These are phyloP conservation scores for Drosophila bipectinata DNA, from an alignment of 1,140 invertebrate genomes.

Conservation along the genomic window DNA sequence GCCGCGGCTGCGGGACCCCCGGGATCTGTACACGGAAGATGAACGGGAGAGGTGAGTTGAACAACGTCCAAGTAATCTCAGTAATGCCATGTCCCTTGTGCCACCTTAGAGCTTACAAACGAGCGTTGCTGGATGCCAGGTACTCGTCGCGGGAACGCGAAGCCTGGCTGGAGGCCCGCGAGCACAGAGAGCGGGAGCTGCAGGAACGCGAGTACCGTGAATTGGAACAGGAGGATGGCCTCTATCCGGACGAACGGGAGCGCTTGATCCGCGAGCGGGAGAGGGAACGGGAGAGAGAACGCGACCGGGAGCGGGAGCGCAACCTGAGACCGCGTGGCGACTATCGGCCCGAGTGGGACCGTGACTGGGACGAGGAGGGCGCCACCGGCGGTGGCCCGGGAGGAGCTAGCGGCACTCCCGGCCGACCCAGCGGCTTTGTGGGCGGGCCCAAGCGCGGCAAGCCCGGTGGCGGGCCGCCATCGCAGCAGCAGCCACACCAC, in stretches of 20 bases:
- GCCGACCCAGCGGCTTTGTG: conserved; percentile 62
- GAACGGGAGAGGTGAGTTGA: conserved; percentile 66
- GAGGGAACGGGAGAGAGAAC: conserved; percentile 57
- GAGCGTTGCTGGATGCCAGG: conserved; percentile 64
- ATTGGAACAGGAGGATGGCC: conserved; percentile 61
- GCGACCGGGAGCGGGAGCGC: conserved; percentile 61
- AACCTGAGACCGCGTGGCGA: conserved; percentile 55
- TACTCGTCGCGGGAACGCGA: conserved; percentile 71
- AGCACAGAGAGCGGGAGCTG: conserved; percentile 56
- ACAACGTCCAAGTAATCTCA: not conserved
- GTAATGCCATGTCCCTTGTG: not conserved
- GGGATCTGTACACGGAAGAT: conserved; percentile 77
- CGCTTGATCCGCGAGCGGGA: conserved; percentile 39
- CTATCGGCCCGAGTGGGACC: conserved; percentile 72
- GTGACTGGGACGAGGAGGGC: conserved; percentile 72
- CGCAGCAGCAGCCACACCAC: conserved; percentile 59
- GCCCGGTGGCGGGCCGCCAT: conserved; percentile 16
- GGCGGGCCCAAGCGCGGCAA: conserved; percentile 72
- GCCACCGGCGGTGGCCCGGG: conserved; percentile 33
- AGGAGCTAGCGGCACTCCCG: conserved; percentile 35
- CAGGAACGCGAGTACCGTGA: conserved; percentile 73
- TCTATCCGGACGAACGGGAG: conserved; percentile 72
- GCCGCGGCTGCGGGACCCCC: conserved; percentile 59
- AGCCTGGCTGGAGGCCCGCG: conserved; percentile 68
- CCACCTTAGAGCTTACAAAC: conserved; percentile 61